These are phyloP conservation scores for Megalonaias nervosa DNA, from an alignment of 1,140 invertebrate genomes.

Conservation along the genomic window DNA sequence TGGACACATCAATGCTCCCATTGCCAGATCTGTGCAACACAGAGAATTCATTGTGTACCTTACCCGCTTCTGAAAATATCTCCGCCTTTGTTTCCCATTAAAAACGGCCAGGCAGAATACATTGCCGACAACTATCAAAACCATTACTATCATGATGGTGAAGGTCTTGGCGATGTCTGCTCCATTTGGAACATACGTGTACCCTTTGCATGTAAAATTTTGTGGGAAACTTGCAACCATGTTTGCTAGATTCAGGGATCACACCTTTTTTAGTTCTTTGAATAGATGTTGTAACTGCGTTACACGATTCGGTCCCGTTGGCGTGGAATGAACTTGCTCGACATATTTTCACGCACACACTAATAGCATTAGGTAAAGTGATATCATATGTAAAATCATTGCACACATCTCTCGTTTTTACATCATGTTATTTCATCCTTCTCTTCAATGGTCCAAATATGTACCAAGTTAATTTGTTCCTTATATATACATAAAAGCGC, in stretches of 20 bases:
- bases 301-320: too few relatives aligned
- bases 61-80: slow-evolving; percentile 29
- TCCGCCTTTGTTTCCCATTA: slow-evolving; percentile 14
- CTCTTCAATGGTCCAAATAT: too few relatives aligned
- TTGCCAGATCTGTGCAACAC: slow-evolving; percentile 37
- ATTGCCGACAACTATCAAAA: slow-evolving; percentile 34
- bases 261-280: too few relatives aligned
- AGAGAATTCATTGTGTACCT: slow-evolving; percentile 41
- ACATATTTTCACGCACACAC: too few relatives aligned
- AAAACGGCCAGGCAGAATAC: slow-evolving; percentile 35
- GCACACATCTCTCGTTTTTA: too few relatives aligned
- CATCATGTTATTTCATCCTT: too few relatives aligned
- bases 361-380: too few relatives aligned
- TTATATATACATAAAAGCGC: too few relatives aligned
- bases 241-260: neutral
- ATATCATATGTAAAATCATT: too few relatives aligned
- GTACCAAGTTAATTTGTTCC: too few relatives aligned
- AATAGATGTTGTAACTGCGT: too few relatives aligned
- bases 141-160: slow-evolving; percentile 7
- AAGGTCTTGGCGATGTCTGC: slow-evolving; percentile 22
- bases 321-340: too few relatives aligned
- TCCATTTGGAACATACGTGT: slow-evolving; percentile 21
- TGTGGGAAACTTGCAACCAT: slow-evolving; percentile 18
- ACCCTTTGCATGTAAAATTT: slow-evolving; percentile 18
- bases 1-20: slow-evolving; percentile 36